Evolutionary conservation across 1,140 invertebrate species (phyloP), one percentile per base, ranked within the genome.

Genomic region (Berghia stephanieae): DNA sequence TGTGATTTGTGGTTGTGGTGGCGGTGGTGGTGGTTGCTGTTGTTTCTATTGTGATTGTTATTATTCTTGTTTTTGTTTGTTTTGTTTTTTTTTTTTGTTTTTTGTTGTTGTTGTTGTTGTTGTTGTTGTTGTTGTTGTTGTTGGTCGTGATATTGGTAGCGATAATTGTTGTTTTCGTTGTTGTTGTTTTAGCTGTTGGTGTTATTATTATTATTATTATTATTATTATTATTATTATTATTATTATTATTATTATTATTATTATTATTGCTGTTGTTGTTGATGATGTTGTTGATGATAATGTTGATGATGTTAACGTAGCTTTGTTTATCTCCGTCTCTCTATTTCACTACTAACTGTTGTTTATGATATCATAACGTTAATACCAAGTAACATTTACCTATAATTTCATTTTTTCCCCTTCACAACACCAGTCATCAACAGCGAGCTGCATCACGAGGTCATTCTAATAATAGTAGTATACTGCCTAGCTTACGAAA

Each of bases 121-220:
- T 63, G 27, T 27, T 63, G 27, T 27, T 63, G 27, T 27, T 63
- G 27, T 27, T 63, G 27, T 27, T 63, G 8, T 63, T 16, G 13
- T 63, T 16, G 8, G n/a, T n/a, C n/a, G n/a, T n/a, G n/a, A n/a
- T n/a, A n/a, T n/a, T n/a, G n/a, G n/a, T n/a, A n/a, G n/a, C n/a
- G n/a, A n/a, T n/a, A n/a, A n/a, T n/a, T n/a, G n/a, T n/a, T n/a
- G n/a, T n/a, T n/a, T n/a, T n/a, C n/a, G n/a, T n/a, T 21, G 27
- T 27, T 21, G 27, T 27, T 63, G 27, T 27, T 63, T 18, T 27
- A 10, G 27, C 27, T 63, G 27, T 63, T 63, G 27, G 8, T 63
- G 57, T 63, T 63, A 63, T 63, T 63, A 63, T 27, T 63, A 63
- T 27, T 31, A 63, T 10, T 63, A 63, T 10, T 63, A 63, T 10